Conservation (phyloP, 2,888 invertebrate genomes). For the Parasteatoda lunata region DNA sequence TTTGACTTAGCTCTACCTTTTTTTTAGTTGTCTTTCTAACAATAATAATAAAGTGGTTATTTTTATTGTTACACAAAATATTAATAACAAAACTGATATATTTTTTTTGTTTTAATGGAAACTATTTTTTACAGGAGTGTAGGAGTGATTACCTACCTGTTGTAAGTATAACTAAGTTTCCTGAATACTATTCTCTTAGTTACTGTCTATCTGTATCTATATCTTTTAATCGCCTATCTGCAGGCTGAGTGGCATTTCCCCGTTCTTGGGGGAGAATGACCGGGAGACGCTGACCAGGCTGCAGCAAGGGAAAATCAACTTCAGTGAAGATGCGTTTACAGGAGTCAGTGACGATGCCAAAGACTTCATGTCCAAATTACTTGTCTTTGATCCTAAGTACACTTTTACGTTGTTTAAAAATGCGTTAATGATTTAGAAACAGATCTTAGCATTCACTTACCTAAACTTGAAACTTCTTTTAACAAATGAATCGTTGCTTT, state of each 20-base stretch:
- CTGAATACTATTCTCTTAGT: neutral
- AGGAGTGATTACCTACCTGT: constrained; percentile 90
- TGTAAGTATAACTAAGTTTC: constrained; percentile 74
- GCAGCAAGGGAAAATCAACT: constrained; percentile 75
- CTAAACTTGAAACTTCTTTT: neutral
- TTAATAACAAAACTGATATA: too few species aligned
- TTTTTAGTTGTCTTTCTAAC: too few species aligned
- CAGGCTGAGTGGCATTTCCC: constrained; percentile 83
- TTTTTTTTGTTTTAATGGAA: too few species aligned
- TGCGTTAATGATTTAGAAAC: neutral
- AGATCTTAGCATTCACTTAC: neutral
- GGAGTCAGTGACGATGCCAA: constrained; percentile 86
- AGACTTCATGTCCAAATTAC: constrained; percentile 90
- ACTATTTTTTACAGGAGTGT: constrained; percentile 70
- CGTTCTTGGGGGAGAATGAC: constrained; percentile 91
- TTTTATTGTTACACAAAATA: too few species aligned
- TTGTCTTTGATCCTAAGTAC: constrained; percentile 81
- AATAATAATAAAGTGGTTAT: too few species aligned
- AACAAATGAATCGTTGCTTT: constrained; percentile 1
- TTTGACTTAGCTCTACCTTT: too few species aligned
- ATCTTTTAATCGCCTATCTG: neutral
- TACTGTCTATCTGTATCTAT: too few species aligned
- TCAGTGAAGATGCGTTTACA: constrained; percentile 75
- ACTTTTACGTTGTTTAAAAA: neutral
- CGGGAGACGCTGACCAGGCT: constrained; percentile 86